phyloP scores from a whole-genome alignment of 2,888 invertebrate species.

The Tenodera sinensis region DNA sequence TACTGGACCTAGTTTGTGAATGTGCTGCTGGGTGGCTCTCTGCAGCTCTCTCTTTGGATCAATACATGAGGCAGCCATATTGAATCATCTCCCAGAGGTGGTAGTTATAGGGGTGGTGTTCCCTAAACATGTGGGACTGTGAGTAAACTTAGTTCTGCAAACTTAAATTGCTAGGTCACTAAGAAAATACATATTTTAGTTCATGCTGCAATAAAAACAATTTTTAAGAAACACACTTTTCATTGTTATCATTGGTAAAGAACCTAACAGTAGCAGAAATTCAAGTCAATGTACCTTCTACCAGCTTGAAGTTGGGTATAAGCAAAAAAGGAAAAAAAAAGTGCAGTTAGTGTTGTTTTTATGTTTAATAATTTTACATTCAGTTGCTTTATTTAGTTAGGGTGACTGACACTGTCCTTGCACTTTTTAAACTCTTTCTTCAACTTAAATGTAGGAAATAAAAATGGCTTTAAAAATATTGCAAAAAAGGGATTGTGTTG shows the following conservation, averaged over 20 bases:
- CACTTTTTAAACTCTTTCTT: no score
- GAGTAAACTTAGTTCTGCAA: neutral
- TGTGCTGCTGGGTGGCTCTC: slow-evolving; percentile 33
- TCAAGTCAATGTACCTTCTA: no score
- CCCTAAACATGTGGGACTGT: slow-evolving; percentile 10
- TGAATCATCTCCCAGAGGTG: neutral
- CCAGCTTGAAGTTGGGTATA: no score
- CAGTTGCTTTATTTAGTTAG: no score
- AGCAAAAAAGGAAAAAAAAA: no score
- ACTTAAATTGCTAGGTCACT: neutral
- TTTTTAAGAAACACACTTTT: neutral
- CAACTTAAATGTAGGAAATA: no score
- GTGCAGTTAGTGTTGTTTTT: no score
- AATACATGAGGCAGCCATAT: neutral
- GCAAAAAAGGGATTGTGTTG: no score
- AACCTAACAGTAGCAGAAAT: neutral
- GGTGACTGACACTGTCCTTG: no score
- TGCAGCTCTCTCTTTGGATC: neutral
- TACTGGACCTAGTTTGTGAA: slow-evolving; percentile 26
- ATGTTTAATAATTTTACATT: no score
- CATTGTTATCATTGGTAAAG: neutral
- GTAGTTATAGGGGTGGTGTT: neutral
- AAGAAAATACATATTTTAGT: neutral
- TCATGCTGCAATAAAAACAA: neutral
- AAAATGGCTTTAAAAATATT: no score